Percentiles rank a stretch among this genome's conserved stretches.
These are phyloP conservation scores for Trinectes maculatus DNA, from an alignment of 2,113 vertebrate species.

Conservation along the genomic window DNA sequence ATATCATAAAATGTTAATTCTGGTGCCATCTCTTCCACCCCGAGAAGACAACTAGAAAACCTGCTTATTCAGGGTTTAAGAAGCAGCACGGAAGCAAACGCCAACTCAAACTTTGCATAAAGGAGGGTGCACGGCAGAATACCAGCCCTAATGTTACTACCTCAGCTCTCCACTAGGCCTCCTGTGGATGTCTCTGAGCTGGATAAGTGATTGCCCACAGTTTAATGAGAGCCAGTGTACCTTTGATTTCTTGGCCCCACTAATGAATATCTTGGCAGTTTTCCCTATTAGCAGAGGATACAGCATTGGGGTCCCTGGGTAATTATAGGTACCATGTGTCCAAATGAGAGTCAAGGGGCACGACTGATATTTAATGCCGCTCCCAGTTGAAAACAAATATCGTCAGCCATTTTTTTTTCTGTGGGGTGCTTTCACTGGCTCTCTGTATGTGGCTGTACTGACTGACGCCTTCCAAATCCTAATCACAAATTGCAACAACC, in stretches of 20 bases:
- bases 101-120: constrained; percentile 5
- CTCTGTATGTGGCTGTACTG: not conserved
- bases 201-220: constrained; percentile 59
- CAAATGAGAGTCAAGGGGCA: constrained; percentile 71
- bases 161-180: constrained; percentile 35
- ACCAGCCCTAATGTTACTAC: constrained; percentile 13
- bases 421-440: constrained; percentile 33
- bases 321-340: constrained; percentile 55
- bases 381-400: constrained; percentile 46
- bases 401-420: constrained; percentile 25
- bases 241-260: constrained; percentile 62
- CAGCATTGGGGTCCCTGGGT: constrained; percentile 29
- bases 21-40: constrained; percentile 1
- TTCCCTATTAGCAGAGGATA: constrained; percentile 53
- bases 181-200: constrained; percentile 22
- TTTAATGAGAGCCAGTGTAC: constrained; percentile 61
- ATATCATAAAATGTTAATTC: too few species aligned
- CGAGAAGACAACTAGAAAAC: not conserved
- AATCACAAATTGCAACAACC: constrained; percentile 1
- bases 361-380: constrained; percentile 59
- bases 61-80: not conserved
- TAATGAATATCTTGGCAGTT: constrained; percentile 67
- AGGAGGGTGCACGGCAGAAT: constrained; percentile 12
- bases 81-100: constrained; percentile 3
- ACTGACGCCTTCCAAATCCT: constrained; percentile 17